phyloP scores from a whole-genome alignment of 1,140 invertebrate genomes.

The Rhizoglyphus robini region DNA sequence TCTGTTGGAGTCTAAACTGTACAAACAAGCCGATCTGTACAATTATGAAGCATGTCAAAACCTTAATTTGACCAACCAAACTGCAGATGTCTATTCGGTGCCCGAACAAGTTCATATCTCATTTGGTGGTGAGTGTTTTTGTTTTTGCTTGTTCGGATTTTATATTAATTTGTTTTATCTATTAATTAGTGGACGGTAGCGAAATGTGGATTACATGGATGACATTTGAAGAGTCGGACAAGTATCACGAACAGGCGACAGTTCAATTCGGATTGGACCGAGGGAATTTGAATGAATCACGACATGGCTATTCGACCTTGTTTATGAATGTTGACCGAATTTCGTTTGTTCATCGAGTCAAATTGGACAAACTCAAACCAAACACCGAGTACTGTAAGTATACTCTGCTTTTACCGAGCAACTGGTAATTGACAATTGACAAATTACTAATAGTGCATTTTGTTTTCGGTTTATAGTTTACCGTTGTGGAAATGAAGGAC shows the following conservation, averaged over 20 bases:
- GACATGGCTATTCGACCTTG: conserved; percentile 50
- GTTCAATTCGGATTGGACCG: conserved; percentile 59
- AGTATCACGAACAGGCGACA: conserved; percentile 37
- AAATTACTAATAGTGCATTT: no score
- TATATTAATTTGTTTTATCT: not conserved
- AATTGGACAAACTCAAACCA: conserved; percentile 43
- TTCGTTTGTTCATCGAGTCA: conserved; percentile 70
- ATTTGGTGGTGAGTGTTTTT: conserved; percentile 36
- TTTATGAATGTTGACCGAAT: conserved; percentile 45
- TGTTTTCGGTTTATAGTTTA: conserved; percentile 31
- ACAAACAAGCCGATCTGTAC: no score
- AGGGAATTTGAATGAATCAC: conserved; percentile 41
- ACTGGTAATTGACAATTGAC: no score
- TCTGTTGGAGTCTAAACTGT: no score
- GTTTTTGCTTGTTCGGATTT: not conserved
- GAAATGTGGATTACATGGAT: conserved; percentile 79
- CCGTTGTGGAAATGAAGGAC: conserved; percentile 23
- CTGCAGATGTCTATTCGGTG: no score
- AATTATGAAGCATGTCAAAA: no score
- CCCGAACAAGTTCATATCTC: conserved; percentile 46
- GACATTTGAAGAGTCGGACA: conserved; percentile 46
- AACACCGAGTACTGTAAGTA: conserved; percentile 47
- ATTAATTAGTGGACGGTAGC: conserved; percentile 43
- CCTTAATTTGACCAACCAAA: no score
- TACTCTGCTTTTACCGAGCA: no score